phyloP scores from a whole-genome alignment of 2,113 vertebrate species.

The Neogobius melanostomus region DNA sequence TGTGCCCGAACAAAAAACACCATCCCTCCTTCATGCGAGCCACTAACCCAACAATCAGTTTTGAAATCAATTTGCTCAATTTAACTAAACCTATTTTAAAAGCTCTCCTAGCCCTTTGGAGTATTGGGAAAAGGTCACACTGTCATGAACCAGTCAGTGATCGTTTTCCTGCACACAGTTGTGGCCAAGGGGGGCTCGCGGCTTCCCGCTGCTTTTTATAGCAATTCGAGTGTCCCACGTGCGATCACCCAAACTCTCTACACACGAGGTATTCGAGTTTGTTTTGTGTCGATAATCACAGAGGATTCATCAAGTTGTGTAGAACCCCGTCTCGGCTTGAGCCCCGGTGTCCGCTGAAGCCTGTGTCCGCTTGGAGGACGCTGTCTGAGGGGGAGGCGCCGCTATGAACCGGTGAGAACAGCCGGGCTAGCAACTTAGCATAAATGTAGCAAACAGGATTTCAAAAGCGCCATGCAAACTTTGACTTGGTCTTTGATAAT shows the following conservation, averaged over 20 bases:
- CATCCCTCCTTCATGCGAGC: too few relatives aligned
- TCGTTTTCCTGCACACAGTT: too few relatives aligned
- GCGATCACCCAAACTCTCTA: too few relatives aligned
- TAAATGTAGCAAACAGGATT: not conserved
- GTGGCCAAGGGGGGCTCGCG: too few relatives aligned
- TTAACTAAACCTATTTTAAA: not conserved
- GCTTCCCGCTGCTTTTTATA: not conserved
- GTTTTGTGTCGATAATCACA: not conserved
- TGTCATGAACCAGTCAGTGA: too few relatives aligned
- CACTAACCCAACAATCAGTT: not conserved
- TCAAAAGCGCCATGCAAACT: not conserved
- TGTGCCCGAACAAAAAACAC: too few relatives aligned
- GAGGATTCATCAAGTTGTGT: not conserved
- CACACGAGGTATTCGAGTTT: too few relatives aligned
- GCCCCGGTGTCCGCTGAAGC: slow-evolving; percentile 34
- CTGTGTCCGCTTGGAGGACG: slow-evolving; percentile 20
- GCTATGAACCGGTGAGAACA: slow-evolving; percentile 64
- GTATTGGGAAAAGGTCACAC: too few relatives aligned
- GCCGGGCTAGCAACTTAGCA: not conserved
- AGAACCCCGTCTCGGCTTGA: not conserved
- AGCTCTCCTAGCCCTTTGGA: not conserved
- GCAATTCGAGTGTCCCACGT: not conserved
- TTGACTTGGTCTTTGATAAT: not conserved
- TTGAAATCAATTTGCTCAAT: not conserved
- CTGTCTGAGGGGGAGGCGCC: slow-evolving; percentile 2